Evolutionary conservation across 2,888 invertebrate species (phyloP), one percentile per base, ranked within the genome.

Genomic region (Mesorhabditis spiculigera): DNA sequence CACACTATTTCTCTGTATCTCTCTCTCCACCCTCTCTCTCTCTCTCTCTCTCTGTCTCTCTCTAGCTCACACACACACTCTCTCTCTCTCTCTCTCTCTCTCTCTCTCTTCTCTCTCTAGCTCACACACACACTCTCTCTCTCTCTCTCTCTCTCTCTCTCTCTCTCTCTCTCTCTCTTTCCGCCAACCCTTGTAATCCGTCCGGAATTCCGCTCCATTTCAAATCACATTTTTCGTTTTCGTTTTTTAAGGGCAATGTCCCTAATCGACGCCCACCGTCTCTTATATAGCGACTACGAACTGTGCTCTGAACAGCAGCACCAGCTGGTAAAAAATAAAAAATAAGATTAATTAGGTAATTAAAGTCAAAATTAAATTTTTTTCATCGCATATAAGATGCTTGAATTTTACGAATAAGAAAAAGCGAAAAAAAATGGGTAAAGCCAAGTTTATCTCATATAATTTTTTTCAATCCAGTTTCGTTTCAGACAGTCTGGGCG

Each of bases 401-500:
- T 28, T 28, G 28, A 3, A 28, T 28, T 28, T 28, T 28, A 28
- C 28, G 1, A 28, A 28, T 28, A 13, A n/a, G 58, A 10, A 50
- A n/a, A 50, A 50, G n/a, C 58, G 2, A 50, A n/a, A 50, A 50
- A 50, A 50, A 50, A 50, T n/a, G 8, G 8, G 10, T 13, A 50
- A 50, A 50, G 8, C 58, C 10, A n/a, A 50, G 0, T 13, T n/a
- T 50, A 2, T 50, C 3, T 1, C 1, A 50, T 10, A n/a, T 1
- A 50, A 50, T 10, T 10, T 50, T n/a, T 50, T n/a, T 50, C 58
- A 50, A 50, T 28, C 28, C 28, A 50, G 1, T 50, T 50, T 10
- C 2, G 10, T 78, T 75, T 71, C 77, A 85, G 85, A 86, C 86
- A 28, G 89, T 95, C 77, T 95, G 94, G 94, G 93, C 94, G 86